These are phyloP conservation scores for Rhynchomys soricoides DNA, from an alignment of 2,113 vertebrate species.

Conservation along the genomic window DNA sequence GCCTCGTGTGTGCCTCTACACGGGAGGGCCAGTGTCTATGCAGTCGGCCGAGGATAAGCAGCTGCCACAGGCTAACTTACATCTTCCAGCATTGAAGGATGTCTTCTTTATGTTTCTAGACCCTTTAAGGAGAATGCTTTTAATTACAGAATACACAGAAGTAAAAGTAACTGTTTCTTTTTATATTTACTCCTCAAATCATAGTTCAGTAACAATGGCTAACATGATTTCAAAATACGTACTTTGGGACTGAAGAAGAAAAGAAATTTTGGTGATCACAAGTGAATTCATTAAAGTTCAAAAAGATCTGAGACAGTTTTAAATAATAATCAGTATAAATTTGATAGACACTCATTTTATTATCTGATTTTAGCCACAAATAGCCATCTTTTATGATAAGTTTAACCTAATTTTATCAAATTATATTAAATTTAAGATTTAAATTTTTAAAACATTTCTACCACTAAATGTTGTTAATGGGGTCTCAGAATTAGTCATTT, in stretches of 20 bases:
- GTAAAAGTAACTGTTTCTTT: constrained; percentile 35
- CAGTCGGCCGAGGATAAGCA: not conserved
- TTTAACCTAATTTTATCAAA: not conserved
- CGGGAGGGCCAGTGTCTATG: not conserved
- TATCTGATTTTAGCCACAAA: constrained; percentile 46
- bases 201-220: not conserved
- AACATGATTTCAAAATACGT: constrained; percentile 50
- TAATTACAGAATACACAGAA: constrained; percentile 16
- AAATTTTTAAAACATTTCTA: constrained; percentile 33
- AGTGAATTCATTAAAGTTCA: constrained; percentile 30
- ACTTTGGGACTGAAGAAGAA: constrained; percentile 14
- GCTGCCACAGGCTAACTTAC: not conserved
- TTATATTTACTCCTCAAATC: constrained; percentile 3
- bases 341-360: constrained; percentile 20
- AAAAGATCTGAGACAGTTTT: constrained; percentile 31
- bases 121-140: not conserved
- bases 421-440: constrained; percentile 52
- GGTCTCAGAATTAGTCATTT: constrained; percentile 47
- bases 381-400: constrained; percentile 18
- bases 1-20: not conserved
- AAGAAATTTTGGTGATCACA: constrained; percentile 16
- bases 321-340: constrained; percentile 34
- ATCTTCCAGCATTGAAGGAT: not conserved
- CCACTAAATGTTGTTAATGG: constrained; percentile 22
- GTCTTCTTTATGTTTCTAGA: constrained; percentile 35